Base-by-base conservation (phyloP, 2,797 vertebrate species). In the Leptoclinus maculatus region DNA sequence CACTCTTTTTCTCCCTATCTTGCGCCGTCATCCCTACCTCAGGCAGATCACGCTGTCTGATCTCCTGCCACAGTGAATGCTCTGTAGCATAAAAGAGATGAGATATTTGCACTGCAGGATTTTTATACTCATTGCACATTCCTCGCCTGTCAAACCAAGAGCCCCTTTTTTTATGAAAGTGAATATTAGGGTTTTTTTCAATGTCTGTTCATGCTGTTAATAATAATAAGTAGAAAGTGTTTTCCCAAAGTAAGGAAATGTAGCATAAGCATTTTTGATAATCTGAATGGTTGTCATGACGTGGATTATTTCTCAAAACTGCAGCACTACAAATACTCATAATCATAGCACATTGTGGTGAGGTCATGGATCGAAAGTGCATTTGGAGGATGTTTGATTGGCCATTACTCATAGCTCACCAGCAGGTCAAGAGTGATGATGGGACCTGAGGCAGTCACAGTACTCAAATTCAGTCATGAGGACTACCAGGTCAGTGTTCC, bases 41-140 rank as follows among this genome's bases (percentile, higher is more conserved):
- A 9, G 83, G 88, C 78, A 54, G 65, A 80, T 84, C 86, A 27
- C 78, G n/a, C 57, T 64, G 68, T 90, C 88, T 89, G 88, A 91
- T 89, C 79, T 74, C 59, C 67, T 86, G 43, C 83, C 85, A 71
- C 80, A 34, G 60, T 81, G 64, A 82, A 77, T 74, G 69, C 83
- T 85, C 70, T 78, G 66, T 65, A 76, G 80, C 76, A 80, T 79
- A 76, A 88, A 79, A 86, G 66, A 88, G 88, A 88, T 90, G 64
- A 76, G 79, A 87, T 87, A 88, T 81, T 88, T 79, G 79, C 72
- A 74, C 84, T 27, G 23, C 82, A 47, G 84, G 76, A 74, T 83
- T 91, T 89, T 86, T 41, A 76, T 79, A 79, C 83, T 86, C 85
- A 80, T 68, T 74, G 71, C 80, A 73, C 86, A 74, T 90, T 82